A percentile compares a stretch with the other conserved stretches of the same genome.
phyloP scores from a whole-genome alignment of 1,140 invertebrate species.

The Zophobas atratus region DNA sequence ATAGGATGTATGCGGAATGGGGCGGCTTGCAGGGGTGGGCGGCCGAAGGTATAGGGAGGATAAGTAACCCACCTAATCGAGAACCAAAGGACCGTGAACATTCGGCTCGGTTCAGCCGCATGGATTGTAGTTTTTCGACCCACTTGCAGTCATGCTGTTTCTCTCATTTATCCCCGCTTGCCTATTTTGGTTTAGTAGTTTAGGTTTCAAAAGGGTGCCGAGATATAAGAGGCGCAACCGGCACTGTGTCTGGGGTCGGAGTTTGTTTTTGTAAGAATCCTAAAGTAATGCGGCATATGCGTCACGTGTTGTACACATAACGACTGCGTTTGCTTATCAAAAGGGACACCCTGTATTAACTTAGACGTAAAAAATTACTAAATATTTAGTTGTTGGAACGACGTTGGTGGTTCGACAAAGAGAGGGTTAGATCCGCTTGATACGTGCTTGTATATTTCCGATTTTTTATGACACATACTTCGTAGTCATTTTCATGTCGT shows the following conservation, averaged over 20 bases:
- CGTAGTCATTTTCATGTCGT: no score
- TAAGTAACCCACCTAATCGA: slow-evolving; percentile 44
- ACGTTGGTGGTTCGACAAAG: slow-evolving; percentile 14
- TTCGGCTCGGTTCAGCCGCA: slow-evolving; percentile 29
- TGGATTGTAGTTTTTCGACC: slow-evolving; percentile 38
- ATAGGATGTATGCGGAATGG: slow-evolving; percentile 49
- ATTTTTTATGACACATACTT: no score
- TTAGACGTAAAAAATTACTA: slow-evolving; percentile 20
- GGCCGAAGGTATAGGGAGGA: slow-evolving; percentile 38
- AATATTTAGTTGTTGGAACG: slow-evolving; percentile 18
- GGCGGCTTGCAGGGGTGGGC: slow-evolving; percentile 42
- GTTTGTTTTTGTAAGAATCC: slow-evolving; percentile 33
- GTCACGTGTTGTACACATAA: slow-evolving; percentile 27
- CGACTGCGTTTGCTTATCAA: slow-evolving; percentile 14
- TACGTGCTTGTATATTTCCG: no score
- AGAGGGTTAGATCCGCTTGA: not conserved
- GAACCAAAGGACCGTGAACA: slow-evolving; percentile 37
- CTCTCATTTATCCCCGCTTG: slow-evolving; percentile 31
- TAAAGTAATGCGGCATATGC: slow-evolving; percentile 32
- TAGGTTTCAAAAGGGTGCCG: slow-evolving; percentile 39
- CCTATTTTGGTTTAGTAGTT: slow-evolving; percentile 35
- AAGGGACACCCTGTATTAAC: slow-evolving; percentile 22
- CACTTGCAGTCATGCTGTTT: slow-evolving; percentile 34
- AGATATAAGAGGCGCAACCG: slow-evolving; percentile 24
- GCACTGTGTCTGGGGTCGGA: slow-evolving; percentile 16